Evolutionary conservation across 2,797 vertebrate genomes (phyloP).

Genomic region (Sebastes steindachneri): DNA sequence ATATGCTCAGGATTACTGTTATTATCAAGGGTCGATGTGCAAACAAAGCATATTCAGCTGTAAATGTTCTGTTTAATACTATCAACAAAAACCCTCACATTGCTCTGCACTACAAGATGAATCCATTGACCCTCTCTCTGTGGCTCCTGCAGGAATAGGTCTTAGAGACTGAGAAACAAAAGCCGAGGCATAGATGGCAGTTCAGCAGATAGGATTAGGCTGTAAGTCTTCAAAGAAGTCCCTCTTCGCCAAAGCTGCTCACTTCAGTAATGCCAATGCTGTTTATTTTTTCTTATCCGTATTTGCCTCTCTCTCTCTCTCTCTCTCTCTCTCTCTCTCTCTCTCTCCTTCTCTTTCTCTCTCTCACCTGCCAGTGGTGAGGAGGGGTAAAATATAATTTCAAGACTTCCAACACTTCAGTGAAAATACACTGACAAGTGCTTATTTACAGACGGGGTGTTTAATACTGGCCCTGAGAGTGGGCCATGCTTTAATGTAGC

Average conservation of each 20-base stretch:
- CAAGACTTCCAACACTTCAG: conserved; percentile 16
- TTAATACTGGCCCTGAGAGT: conserved; percentile 49
- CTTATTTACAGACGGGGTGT: conserved; percentile 54
- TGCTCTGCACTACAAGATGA: conserved; percentile 42
- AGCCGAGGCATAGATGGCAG: conserved; percentile 63
- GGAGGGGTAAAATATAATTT: conserved; percentile 41
- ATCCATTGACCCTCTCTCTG: conserved; percentile 65
- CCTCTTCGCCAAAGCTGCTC: conserved; percentile 63
- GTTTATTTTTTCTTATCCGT: conserved; percentile 52
- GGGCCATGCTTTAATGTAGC: conserved; percentile 58
- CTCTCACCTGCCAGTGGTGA: conserved; percentile 11
- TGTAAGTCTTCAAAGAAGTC: conserved; percentile 78
- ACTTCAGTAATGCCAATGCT: conserved; percentile 67
- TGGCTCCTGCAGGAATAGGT: conserved; percentile 66
- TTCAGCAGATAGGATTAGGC: conserved; percentile 79
- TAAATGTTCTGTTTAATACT: conserved; percentile 50
- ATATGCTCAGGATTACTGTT: conserved; percentile 29
- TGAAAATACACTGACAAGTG: conserved; percentile 42
- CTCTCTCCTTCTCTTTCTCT: background rate
- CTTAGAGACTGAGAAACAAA: conserved; percentile 77
- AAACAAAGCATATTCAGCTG: conserved; percentile 53
- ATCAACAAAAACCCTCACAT: conserved; percentile 47
- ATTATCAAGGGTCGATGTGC: conserved; percentile 37
- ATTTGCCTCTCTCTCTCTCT: background rate
- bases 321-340: background rate